Percentiles rank a stretch among this genome's conserved stretches.
Evolutionary conservation across 2,797 vertebrate genomes (phyloP).

Genomic region (Lophotriccus pileatus): DNA sequence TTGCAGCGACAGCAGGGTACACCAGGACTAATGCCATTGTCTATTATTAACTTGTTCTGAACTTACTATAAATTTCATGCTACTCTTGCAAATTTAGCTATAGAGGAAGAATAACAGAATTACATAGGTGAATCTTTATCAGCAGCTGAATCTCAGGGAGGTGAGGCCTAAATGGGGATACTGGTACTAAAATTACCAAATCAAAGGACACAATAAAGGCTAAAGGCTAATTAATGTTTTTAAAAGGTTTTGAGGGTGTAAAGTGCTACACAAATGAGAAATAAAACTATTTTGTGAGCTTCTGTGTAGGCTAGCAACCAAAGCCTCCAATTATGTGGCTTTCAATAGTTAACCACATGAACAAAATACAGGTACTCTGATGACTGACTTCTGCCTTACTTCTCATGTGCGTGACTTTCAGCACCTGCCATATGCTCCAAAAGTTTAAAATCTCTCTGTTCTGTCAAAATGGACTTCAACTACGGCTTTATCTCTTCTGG

Average conservation of each 20-base stretch:
- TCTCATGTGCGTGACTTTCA: not conserved
- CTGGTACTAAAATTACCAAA: not conserved
- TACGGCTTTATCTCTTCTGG: not conserved
- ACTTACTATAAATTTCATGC: not conserved
- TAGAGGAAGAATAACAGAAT: not conserved
- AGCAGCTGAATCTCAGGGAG: not conserved
- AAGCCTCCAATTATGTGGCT: not conserved
- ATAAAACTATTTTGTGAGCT: not conserved
- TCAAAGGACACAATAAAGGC: not conserved
- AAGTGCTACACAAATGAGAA: not conserved
- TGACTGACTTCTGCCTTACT: not conserved
- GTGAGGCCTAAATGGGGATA: not conserved
- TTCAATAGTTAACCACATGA: not conserved
- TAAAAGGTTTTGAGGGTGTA: not conserved
- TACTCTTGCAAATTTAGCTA: not conserved
- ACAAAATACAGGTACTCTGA: not conserved
- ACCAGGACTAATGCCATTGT: not conserved
- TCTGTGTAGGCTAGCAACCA: not conserved
- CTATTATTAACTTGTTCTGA: not conserved
- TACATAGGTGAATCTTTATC: not conserved
- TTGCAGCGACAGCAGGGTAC: not conserved
- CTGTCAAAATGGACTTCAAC: not conserved
- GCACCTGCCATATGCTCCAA: not conserved
- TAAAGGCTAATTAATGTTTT: conserved; percentile 7
- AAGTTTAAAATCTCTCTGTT: not conserved